phyloP scores from a whole-genome alignment of 2,797 vertebrate species.

The Cryptoprocta ferox region DNA sequence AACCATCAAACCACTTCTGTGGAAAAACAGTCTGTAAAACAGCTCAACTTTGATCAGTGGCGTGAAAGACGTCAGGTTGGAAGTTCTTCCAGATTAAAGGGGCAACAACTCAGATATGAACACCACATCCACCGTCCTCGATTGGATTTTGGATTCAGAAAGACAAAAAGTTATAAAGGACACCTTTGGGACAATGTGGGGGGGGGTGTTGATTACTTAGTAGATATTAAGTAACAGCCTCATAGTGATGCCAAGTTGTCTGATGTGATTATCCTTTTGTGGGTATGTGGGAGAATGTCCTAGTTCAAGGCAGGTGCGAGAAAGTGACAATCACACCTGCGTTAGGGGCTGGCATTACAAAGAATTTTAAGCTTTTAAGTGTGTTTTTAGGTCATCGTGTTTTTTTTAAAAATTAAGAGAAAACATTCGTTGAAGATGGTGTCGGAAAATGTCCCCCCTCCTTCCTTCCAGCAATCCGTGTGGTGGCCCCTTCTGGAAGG shows the following conservation, averaged over 20 bases:
- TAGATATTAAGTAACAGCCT: background rate
- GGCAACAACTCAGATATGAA: accelerated
- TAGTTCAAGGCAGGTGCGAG: accelerated
- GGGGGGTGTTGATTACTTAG: accelerated
- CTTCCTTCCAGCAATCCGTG: background rate
- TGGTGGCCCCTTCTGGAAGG: background rate
- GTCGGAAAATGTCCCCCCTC: too few species aligned
- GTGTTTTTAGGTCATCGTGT: background rate
- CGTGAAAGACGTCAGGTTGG: background rate
- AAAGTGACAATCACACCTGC: background rate
- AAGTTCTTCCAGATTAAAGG: background rate
- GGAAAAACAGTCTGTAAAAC: background rate
- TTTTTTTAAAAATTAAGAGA: background rate
- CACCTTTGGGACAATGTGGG: accelerated
- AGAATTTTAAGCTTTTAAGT: background rate
- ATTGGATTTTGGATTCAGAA: background rate
- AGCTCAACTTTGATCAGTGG: background rate
- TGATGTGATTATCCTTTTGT: background rate
- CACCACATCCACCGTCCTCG: accelerated
- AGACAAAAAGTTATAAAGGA: background rate
- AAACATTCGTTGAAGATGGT: background rate
- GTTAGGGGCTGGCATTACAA: too few species aligned
- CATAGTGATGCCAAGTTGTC: accelerated
- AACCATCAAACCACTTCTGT: background rate
- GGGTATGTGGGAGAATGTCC: background rate